These are phyloP conservation scores for Procavia capensis DNA, from an alignment of 2,113 vertebrate species.

Conservation along the genomic window DNA sequence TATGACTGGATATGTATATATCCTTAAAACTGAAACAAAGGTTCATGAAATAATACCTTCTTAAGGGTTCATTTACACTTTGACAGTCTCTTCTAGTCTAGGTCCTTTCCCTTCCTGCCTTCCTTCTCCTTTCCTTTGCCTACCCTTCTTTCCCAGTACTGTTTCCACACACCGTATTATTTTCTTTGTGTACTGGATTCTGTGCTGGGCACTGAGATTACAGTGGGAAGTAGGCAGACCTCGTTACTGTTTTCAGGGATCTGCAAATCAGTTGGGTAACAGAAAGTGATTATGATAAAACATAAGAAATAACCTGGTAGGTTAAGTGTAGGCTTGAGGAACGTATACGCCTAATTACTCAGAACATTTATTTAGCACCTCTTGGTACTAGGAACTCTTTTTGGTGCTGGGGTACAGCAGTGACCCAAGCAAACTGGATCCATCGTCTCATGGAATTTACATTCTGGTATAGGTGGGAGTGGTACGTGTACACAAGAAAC, in stretches of 20 bases:
- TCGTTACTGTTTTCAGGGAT: conserved; percentile 21
- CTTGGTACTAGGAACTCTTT: not conserved
- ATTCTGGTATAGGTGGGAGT: not conserved
- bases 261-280: not conserved
- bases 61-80: not conserved
- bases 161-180: not conserved
- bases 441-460: too few species aligned
- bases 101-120: not conserved
- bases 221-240: not conserved
- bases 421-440: conserved; percentile 18
- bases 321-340: not conserved
- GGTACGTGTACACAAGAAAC: conserved; percentile 24
- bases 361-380: not conserved
- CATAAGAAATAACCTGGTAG: not conserved
- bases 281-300: not conserved
- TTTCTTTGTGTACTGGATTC: conserved; percentile 1
- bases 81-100: conserved; percentile 19
- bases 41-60: conserved; percentile 23
- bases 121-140: not conserved
- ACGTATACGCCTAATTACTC: not conserved
- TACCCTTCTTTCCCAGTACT: not conserved
- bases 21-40: not conserved
- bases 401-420: not conserved
- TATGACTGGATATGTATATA: not conserved
- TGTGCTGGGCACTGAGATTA: conserved; percentile 15